Percentiles rank a stretch among this genome's conserved stretches.
phyloP scores from a whole-genome alignment of 2,888 invertebrate species.

The Terebella lapidaria region DNA sequence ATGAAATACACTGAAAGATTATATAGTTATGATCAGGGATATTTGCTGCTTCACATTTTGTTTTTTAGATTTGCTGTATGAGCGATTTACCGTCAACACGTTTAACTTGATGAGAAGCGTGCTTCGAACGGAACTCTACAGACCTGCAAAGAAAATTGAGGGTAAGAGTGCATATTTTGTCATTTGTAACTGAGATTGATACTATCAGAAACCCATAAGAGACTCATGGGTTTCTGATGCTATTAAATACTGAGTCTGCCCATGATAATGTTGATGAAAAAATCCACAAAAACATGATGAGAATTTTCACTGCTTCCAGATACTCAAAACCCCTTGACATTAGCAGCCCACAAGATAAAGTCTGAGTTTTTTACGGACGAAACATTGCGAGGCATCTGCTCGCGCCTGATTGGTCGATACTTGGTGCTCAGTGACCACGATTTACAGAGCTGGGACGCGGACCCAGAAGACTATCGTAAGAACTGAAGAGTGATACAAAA shows the following conservation, averaged over 20 bases:
- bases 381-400: conserved; percentile 75
- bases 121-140: conserved; percentile 72
- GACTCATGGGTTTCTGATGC: too few species aligned
- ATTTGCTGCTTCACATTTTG: too few species aligned
- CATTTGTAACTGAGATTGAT: too few species aligned
- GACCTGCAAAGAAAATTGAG: conserved; percentile 61
- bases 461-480: conserved; percentile 80
- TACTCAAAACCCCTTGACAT: conserved; percentile 47
- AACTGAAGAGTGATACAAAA: neutral
- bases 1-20: too few species aligned
- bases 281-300: too few species aligned
- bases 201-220: too few species aligned
- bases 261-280: too few species aligned
- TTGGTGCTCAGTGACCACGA: conserved; percentile 79
- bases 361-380: conserved; percentile 71
- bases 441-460: conserved; percentile 79
- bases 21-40: too few species aligned
- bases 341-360: conserved; percentile 68
- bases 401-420: conserved; percentile 80
- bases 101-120: conserved; percentile 83
- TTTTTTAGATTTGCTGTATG: conserved; percentile 64
- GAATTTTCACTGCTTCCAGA: conserved; percentile 12
- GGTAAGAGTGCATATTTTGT: too few species aligned
- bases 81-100: conserved; percentile 82
- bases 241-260: too few species aligned